A percentile compares a stretch with the other conserved stretches of the same genome.
phyloP scores from a whole-genome alignment of 2,888 invertebrate genomes.

The Cartodere bifasciata region DNA sequence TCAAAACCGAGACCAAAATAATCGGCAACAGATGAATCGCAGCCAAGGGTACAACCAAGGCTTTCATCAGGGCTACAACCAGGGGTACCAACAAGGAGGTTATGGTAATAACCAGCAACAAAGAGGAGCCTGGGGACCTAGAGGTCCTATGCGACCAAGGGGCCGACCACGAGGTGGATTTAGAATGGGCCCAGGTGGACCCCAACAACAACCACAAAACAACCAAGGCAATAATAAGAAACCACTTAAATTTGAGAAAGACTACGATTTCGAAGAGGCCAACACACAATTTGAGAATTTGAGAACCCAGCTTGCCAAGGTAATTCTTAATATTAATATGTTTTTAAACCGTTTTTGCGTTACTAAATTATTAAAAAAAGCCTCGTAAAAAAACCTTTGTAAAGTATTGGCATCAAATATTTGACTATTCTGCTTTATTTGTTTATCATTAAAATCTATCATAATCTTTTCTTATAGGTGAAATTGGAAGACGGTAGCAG shows the following conservation, averaged over 20 bases:
- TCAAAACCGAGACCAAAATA: slow-evolving; percentile 15
- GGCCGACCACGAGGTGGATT: slow-evolving; percentile 19
- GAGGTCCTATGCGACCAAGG: slow-evolving; percentile 18
- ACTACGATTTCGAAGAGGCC: slow-evolving; percentile 97
- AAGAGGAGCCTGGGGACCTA: slow-evolving; percentile 16
- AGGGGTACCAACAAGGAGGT: slow-evolving; percentile 11
- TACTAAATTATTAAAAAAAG: no score
- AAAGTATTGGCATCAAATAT: no score
- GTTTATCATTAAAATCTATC: slow-evolving; percentile 2
- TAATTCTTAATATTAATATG: slow-evolving; percentile 30
- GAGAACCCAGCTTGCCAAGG: slow-evolving; percentile 71
- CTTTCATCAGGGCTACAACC: no score
- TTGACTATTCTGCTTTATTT: slow-evolving; percentile 1
- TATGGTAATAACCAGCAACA: slow-evolving; percentile 17
- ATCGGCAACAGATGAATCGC: slow-evolving; percentile 8
- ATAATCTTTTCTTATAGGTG: slow-evolving; percentile 15
- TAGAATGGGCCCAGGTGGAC: slow-evolving; percentile 12
- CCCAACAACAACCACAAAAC: slow-evolving; percentile 18
- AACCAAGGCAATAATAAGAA: slow-evolving; percentile 41
- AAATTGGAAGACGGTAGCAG: slow-evolving; percentile 25
- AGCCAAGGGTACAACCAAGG: slow-evolving; percentile 5
- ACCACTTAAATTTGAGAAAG: slow-evolving; percentile 85
- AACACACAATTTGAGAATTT: slow-evolving; percentile 95
- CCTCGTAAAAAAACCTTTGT: no score
- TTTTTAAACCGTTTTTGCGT: neutral